phyloP scores from a whole-genome alignment of 2,888 invertebrate species.

The Epinotia brunnichana region DNA sequence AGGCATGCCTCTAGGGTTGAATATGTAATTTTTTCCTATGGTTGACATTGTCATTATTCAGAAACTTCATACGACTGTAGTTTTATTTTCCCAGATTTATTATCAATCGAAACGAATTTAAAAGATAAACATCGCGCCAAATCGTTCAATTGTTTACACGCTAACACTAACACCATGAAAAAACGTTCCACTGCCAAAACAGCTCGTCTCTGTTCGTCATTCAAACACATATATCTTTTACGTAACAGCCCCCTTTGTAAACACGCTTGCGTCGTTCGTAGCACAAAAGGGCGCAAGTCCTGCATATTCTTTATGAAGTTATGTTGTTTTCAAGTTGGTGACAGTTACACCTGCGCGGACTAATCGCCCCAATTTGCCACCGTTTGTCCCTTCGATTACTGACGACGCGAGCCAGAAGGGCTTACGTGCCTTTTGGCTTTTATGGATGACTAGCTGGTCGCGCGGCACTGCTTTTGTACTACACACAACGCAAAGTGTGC shows the following conservation, averaged over 20 bases:
- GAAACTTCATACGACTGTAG: no score
- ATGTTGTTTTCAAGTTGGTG: neutral
- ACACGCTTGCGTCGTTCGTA: neutral
- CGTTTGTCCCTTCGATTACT: constrained; percentile 10
- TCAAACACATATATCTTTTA: neutral
- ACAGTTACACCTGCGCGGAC: constrained; percentile 13
- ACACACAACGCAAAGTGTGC: no score
- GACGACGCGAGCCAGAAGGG: neutral
- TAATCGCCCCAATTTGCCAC: constrained; percentile 20
- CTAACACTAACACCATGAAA: neutral
- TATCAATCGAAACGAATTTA: neutral
- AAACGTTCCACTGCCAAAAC: neutral
- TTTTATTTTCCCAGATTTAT: no score
- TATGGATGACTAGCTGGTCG: no score
- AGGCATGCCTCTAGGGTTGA: no score
- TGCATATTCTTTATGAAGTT: neutral
- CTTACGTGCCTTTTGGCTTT: neutral
- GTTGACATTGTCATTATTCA: no score
- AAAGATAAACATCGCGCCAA: neutral
- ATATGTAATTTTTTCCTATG: no score
- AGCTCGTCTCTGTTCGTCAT: neutral
- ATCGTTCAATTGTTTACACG: neutral
- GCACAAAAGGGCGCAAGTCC: neutral
- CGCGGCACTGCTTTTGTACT: no score
- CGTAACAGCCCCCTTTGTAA: constrained; percentile 2